phyloP scores from a whole-genome alignment of 2,797 vertebrate species.

The Danio aesculapii region DNA sequence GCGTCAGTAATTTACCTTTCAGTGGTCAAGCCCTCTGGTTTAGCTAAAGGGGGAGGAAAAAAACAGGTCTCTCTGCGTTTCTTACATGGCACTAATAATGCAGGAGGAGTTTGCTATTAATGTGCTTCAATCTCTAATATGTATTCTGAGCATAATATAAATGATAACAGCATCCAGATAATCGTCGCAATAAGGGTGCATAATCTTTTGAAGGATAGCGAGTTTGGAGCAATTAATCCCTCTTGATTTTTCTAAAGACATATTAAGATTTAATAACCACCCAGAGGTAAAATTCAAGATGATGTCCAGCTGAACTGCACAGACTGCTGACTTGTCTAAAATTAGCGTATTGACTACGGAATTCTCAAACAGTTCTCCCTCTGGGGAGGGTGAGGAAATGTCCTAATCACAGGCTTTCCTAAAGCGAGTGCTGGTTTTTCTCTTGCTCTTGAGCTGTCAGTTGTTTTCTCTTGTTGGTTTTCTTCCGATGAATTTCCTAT shows the following conservation, averaged over 20 bases:
- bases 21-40: slow-evolving; percentile 72
- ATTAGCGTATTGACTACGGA: slow-evolving; percentile 24
- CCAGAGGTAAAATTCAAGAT: slow-evolving; percentile 1
- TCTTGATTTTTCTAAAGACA: not conserved
- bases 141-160: slow-evolving; percentile 39
- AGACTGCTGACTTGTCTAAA: slow-evolving; percentile 29
- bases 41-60: slow-evolving; percentile 50
- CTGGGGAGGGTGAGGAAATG: slow-evolving; percentile 24
- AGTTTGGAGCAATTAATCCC: slow-evolving; percentile 60
- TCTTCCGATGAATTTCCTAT: slow-evolving; percentile 15
- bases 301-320: slow-evolving; percentile 20
- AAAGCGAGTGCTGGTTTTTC: slow-evolving; percentile 50
- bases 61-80: slow-evolving; percentile 64
- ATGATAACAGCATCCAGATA: slow-evolving; percentile 68
- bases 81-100: slow-evolving; percentile 61
- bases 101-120: slow-evolving; percentile 29
- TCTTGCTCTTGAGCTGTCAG: slow-evolving; percentile 11
- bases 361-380: slow-evolving; percentile 13
- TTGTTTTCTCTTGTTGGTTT: slow-evolving; percentile 23
- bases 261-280: slow-evolving; percentile 1
- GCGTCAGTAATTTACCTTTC: slow-evolving; percentile 75
- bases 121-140: slow-evolving; percentile 61
- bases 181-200: slow-evolving; percentile 53
- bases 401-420: slow-evolving; percentile 36
- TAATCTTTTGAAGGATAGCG: slow-evolving; percentile 57